Percentiles rank a stretch among this genome's conserved stretches.
These are phyloP conservation scores for Lophura nycthemera DNA, from an alignment of 2,113 vertebrate species.

Conservation along the genomic window DNA sequence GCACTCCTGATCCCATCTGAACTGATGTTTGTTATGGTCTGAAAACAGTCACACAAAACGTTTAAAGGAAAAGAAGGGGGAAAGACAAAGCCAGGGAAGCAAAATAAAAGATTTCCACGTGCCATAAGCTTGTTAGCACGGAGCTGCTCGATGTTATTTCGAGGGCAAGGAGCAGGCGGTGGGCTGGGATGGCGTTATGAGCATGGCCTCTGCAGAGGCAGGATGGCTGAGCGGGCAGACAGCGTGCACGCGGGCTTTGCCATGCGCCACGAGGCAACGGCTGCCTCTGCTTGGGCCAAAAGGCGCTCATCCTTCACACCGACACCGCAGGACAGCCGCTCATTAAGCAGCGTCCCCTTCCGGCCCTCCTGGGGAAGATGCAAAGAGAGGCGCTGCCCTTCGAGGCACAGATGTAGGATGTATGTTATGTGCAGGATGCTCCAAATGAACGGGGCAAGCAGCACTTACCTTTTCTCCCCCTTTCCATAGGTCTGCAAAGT, in stretches of 20 bases:
- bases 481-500: slow-evolving; percentile 71
- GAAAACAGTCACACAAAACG: background rate
- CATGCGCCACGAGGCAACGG: background rate
- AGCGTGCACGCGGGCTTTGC: background rate
- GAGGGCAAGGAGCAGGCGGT: slow-evolving; percentile 6
- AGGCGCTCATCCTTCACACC: background rate
- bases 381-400: slow-evolving; percentile 45
- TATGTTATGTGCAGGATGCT: slow-evolving; percentile 50
- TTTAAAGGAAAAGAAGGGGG: background rate
- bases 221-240: slow-evolving; percentile 5
- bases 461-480: slow-evolving; percentile 66
- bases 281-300: background rate
- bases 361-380: background rate
- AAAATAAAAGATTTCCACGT: slow-evolving; percentile 13
- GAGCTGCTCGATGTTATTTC: background rate
- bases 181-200: slow-evolving; percentile 46
- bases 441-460: slow-evolving; percentile 55
- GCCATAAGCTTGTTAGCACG: slow-evolving; percentile 4
- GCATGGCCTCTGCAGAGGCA: slow-evolving; percentile 48
- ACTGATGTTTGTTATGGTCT: background rate
- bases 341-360: background rate
- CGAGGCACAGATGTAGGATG: slow-evolving; percentile 48
- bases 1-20: background rate
- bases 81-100: slow-evolving; percentile 48
- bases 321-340: background rate